Evolutionary conservation across 2,113 vertebrate genomes (phyloP).

Genomic region (Pseudorasbora parva): DNA sequence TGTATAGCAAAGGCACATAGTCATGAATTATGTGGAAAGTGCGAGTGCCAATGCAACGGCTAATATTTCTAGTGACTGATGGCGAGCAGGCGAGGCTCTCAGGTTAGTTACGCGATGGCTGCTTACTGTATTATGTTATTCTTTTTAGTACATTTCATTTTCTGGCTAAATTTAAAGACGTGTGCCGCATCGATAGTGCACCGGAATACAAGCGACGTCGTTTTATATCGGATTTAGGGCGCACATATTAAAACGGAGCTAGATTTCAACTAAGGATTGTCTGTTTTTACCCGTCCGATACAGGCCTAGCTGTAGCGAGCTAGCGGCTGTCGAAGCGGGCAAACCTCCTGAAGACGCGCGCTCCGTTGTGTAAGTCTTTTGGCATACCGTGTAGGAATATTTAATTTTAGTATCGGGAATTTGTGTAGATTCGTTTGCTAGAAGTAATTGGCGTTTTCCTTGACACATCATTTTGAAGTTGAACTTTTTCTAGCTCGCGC

Average conservation of each 20-base stretch:
- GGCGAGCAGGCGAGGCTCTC: constrained; percentile 83
- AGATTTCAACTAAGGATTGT: constrained; percentile 52
- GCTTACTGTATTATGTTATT: constrained; percentile 72
- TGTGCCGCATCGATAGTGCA: constrained; percentile 32
- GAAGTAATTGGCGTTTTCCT: neutral
- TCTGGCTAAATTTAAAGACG: neutral
- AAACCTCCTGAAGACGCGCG: neutral
- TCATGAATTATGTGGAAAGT: constrained; percentile 67
- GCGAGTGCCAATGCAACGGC: constrained; percentile 36
- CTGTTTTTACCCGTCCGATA: constrained; percentile 71
- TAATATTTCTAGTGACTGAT: constrained; percentile 71
- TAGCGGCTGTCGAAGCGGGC: constrained; percentile 29
- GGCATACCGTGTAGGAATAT: neutral
- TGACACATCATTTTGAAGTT: constrained; percentile 19
- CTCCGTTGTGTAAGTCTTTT: neutral
- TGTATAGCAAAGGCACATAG: neutral
- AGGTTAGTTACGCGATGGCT: constrained; percentile 81
- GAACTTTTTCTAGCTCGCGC: neutral
- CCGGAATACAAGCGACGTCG: constrained; percentile 67
- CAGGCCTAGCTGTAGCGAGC: constrained; percentile 69
- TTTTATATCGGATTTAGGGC: constrained; percentile 46
- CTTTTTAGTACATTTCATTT: constrained; percentile 64
- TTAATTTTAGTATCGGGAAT: neutral
- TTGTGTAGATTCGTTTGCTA: neutral
- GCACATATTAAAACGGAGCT: constrained; percentile 30